Evolutionary conservation across 2,888 invertebrate species (phyloP).

Genomic region (Apodemia mormo): DNA sequence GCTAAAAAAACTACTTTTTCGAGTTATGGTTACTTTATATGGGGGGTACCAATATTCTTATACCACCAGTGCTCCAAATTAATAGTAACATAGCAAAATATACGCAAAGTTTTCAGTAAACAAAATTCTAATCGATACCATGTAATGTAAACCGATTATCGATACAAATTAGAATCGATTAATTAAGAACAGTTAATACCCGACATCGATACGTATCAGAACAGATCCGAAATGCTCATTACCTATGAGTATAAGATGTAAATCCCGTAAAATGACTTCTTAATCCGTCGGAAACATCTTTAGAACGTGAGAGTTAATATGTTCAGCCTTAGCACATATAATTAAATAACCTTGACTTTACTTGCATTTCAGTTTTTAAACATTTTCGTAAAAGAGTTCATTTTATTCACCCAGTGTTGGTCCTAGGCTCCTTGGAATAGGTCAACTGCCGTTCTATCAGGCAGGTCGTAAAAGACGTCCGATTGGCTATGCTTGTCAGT

Average conservation of each 20-base stretch:
- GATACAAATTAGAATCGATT: constrained; percentile 11
- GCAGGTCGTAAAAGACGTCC: too few species aligned
- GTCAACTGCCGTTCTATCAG: too few species aligned
- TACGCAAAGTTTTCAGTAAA: neutral
- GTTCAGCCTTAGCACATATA: neutral
- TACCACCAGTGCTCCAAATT: too few species aligned
- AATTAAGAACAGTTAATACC: constrained; percentile 11
- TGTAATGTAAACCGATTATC: neutral
- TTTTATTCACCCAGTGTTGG: too few species aligned
- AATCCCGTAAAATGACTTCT: constrained; percentile 17
- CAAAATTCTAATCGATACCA: neutral
- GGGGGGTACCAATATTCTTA: too few species aligned
- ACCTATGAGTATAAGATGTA: constrained; percentile 23
- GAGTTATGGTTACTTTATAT: too few species aligned
- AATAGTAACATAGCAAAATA: neutral
- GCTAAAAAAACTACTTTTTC: too few species aligned
- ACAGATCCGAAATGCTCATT: constrained; percentile 28
- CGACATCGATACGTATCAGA: constrained; percentile 13
- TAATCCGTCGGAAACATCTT: neutral
- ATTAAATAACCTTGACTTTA: neutral
- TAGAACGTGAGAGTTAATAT: neutral
- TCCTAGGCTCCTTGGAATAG: too few species aligned
- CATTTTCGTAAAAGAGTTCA: too few species aligned
- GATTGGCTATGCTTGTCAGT: too few species aligned
- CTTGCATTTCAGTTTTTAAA: too few species aligned